Evolutionary conservation across 1,140 invertebrate species (phyloP).

Genomic region (Drosophila sulfurigaster): DNA sequence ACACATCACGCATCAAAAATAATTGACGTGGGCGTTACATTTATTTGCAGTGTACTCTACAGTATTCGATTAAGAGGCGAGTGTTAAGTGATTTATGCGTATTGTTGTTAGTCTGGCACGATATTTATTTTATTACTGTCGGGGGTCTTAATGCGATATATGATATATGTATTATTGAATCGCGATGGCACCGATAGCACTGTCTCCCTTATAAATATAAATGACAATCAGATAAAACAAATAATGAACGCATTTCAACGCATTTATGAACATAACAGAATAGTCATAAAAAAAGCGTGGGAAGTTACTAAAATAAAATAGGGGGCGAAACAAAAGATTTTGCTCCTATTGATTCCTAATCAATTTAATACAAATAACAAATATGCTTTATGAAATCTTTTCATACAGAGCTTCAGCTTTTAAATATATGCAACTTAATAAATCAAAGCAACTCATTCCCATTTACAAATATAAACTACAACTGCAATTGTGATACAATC

Average conservation of each 20-base stretch:
- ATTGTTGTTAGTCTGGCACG: conserved; percentile 57
- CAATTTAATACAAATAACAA: not conserved
- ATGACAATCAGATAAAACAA: conserved; percentile 44
- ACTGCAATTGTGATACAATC: no score
- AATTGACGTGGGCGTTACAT: conserved; percentile 48
- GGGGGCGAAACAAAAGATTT: not conserved
- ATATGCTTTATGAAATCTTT: not conserved
- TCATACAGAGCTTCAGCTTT: not conserved
- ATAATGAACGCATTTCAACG: conserved; percentile 36
- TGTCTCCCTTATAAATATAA: conserved; percentile 32
- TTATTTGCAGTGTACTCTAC: not conserved
- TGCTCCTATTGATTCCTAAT: not conserved
- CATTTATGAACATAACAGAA: conserved; percentile 17
- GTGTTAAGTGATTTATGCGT: conserved; percentile 73
- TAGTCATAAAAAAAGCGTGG: conserved; percentile 20
- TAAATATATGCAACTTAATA: not conserved
- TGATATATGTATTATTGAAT: conserved; percentile 40
- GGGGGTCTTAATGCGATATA: conserved; percentile 25
- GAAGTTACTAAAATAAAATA: conserved; percentile 25
- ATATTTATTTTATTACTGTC: conserved; percentile 45
- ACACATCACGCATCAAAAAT: not conserved
- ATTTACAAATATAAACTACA: no score
- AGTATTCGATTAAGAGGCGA: conserved; percentile 44
- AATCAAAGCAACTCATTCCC: no score
- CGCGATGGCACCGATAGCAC: conserved; percentile 26